Base-by-base conservation (phyloP, 1,140 invertebrate species). In the Aphelinus atriplicis region DNA sequence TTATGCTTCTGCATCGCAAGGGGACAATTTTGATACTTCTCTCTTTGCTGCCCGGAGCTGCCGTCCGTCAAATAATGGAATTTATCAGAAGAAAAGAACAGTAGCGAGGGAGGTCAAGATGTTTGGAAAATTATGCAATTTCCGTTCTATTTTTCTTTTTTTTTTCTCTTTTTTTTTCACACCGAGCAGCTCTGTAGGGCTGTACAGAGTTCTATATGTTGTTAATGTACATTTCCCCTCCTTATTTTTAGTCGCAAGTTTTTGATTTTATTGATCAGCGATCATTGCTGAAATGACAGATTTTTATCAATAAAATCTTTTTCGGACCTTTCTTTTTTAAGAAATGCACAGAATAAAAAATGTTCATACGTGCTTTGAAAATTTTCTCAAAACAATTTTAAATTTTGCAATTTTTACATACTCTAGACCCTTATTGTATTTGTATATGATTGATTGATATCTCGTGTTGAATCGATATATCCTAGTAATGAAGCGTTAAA, bases 201-300 rank as follows among this genome's bases (percentile, higher is more conserved):
- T 53, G 53, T 42, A 48, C 50, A 66, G 48, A 70, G 47, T 71
- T 75, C 6, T 75, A 65, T 60, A 47, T 58, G 63, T 75, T 47
- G 73, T 66, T 71, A 45, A 58, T 75, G 67, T 75, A 65, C 62
- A 70, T 70, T 69, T 74, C 68, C 63, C 53, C 58, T 61, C n/a
- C 53, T 65, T 75, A 42, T 9, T 58, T n/a, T 69, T 58, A 75
- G 73, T 65, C 42, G 45, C 63, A 53, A 9, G 4, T 26, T 26
- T 26, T 26, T 26, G 26, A 53, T 4, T 53, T 53, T 53, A 53
- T 6, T 9, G 51, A 53, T 53, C 4, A 53, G 9, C 51, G 51
- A 9, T 9, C 51, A 9, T 6, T 4, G 51, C 51, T 4, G 51
- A 9, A 53, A 6, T 9, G 51, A 53, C 4, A 9, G 4, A 9